Base-by-base conservation (phyloP, 2,797 vertebrate species). In the Vipera latastei region DNA sequence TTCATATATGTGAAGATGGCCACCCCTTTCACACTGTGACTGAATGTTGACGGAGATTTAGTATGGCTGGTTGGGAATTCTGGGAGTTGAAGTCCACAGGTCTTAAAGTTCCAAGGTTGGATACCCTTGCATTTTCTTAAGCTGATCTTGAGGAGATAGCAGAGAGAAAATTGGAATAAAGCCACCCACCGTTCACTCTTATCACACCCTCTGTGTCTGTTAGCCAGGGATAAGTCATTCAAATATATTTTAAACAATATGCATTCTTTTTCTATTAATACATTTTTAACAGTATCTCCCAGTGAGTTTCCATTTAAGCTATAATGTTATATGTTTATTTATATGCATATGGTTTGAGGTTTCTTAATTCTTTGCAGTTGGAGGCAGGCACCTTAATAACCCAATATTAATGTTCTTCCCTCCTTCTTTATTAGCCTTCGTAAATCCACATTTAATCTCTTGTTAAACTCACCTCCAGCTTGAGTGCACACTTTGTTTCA, bases 381-480 rank as follows among this genome's bases (percentile, higher is more conserved):
- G 61, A 85, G 6, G 6, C 86, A 93, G 38, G 25, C 4, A 65
- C 91, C 94, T 96, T 86, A 96, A 94, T 91, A 95, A 89, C 91
- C 28, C 28, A 89, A 48, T 92, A 3, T 92, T 95, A 95, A 93
- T 6, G 9, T 92, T 12, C 26, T 93, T 94, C 89, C 85, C 91
- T 86, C 61, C 38, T 59, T 91, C 78, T 94, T 97, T 96, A 93
- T 93, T 90, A 85, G 87, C 38, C 3, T 92, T 26, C 5, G 91
- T 92, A 93, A 95, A 95, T 95, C 92, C 88, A 89, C 86, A 91
- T 93, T 61, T 93, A 90, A 91, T 93, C 22, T 95, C 56, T 89
- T 92, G 83, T 93, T 94, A 92, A 91, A 26, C 20, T 92, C 51
- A 87, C 93, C 96, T 96, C 90, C 93, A n/a, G 22, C 63, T 90